A percentile compares a stretch with the other conserved stretches of the same genome.
These are phyloP conservation scores for Labroides dimidiatus DNA, from an alignment of 2,797 vertebrate species.

Conservation along the genomic window DNA sequence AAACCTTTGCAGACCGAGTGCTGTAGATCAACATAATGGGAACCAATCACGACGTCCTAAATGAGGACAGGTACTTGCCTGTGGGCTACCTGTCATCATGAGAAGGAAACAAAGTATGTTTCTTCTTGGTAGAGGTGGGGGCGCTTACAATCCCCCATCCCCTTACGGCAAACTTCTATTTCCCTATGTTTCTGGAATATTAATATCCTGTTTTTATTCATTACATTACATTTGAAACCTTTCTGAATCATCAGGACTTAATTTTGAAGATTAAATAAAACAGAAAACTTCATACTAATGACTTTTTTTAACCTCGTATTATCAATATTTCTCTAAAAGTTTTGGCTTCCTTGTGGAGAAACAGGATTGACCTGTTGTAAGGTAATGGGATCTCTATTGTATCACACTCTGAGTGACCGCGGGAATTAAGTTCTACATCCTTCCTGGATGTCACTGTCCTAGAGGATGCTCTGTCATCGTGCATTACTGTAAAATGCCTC, in stretches of 20 bases:
- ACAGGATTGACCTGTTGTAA: slow-evolving; percentile 1
- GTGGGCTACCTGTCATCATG: slow-evolving; percentile 73
- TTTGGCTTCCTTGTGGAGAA: neutral
- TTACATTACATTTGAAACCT: neutral
- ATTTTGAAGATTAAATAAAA: neutral
- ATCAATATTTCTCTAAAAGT: neutral
- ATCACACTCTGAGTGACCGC: neutral
- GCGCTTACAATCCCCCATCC: slow-evolving; percentile 3
- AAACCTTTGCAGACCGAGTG: slow-evolving; percentile 44
- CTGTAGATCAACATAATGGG: slow-evolving; percentile 65
- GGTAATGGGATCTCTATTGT: slow-evolving; percentile 49
- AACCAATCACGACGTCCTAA: slow-evolving; percentile 82
- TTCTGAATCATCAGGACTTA: neutral
- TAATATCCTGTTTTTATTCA: neutral
- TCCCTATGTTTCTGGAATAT: slow-evolving; percentile 8
- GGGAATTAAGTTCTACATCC: slow-evolving; percentile 6
- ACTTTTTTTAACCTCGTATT: neutral
- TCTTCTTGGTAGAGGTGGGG: slow-evolving; percentile 28
- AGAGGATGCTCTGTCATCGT: slow-evolving; percentile 11
- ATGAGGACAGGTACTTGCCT: slow-evolving; percentile 79
- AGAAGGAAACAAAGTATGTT: slow-evolving; percentile 67
- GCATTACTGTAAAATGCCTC: neutral
- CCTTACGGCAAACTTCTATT: slow-evolving; percentile 13
- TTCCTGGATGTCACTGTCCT: slow-evolving; percentile 29
- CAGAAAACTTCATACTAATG: neutral